phyloP scores from a whole-genome alignment of 1,140 invertebrate genomes.

The Scaptodrosophila lebanonensis region DNA sequence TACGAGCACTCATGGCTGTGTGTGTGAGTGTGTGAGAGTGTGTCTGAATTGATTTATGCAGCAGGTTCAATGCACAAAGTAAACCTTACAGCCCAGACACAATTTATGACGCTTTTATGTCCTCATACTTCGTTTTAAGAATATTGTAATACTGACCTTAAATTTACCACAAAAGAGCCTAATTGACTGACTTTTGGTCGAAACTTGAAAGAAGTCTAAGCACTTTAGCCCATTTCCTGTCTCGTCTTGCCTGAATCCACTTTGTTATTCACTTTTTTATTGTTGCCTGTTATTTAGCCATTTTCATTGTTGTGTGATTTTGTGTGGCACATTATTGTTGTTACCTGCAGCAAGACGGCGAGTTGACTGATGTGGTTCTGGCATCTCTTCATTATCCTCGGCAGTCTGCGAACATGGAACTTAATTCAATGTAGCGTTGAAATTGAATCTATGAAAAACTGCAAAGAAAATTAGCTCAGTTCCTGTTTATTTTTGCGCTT shows the following conservation, averaged over 20 bases:
- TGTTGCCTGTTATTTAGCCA: slow-evolving; percentile 69
- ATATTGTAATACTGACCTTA: slow-evolving; percentile 18
- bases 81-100: slow-evolving; percentile 69
- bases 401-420: slow-evolving; percentile 48
- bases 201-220: slow-evolving; percentile 25
- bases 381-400: slow-evolving; percentile 22
- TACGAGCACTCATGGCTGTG: not conserved
- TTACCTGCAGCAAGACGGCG: too few species aligned
- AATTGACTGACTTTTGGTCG: slow-evolving; percentile 56
- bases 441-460: slow-evolving; percentile 70
- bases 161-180: slow-evolving; percentile 50
- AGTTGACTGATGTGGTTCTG: too few species aligned
- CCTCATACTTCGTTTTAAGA: slow-evolving; percentile 41
- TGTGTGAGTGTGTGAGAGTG: slow-evolving; percentile 11
- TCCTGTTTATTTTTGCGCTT: too few species aligned
- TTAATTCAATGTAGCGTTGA: slow-evolving; percentile 74
- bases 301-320: slow-evolving; percentile 73
- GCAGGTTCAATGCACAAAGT: slow-evolving; percentile 69
- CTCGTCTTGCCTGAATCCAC: not conserved
- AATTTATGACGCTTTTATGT: slow-evolving; percentile 62
- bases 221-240: slow-evolving; percentile 47
- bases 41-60: slow-evolving; percentile 57
- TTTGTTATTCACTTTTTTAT: slow-evolving; percentile 44
- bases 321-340: slow-evolving; percentile 71
- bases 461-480: slow-evolving; percentile 58